A percentile compares a stretch with the other conserved stretches of the same genome.
phyloP scores from a whole-genome alignment of 2,888 invertebrate species.

The Ceratothoa steindachneri region DNA sequence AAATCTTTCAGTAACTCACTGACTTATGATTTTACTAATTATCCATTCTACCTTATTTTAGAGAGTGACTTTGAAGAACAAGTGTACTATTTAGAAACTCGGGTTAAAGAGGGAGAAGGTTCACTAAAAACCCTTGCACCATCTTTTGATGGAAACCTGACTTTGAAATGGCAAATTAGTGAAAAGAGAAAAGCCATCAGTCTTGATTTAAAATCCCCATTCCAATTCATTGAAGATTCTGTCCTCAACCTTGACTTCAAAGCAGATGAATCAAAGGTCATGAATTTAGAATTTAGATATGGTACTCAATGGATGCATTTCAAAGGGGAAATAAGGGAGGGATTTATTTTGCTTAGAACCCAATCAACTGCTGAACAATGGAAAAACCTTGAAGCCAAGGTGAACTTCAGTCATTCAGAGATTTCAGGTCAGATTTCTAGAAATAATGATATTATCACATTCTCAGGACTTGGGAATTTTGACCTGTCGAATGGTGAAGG shows the following conservation, averaged over 20 bases:
- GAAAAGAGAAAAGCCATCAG: not conserved
- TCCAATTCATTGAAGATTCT: not conserved
- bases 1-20: not conserved
- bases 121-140: not conserved
- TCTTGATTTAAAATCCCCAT: not conserved
- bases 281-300: not conserved
- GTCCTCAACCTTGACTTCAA: not conserved
- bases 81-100: not conserved
- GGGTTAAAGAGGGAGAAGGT: not conserved
- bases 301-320: not conserved
- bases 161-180: not conserved
- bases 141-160: not conserved
- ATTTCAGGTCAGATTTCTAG: not conserved
- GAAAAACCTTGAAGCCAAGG: not conserved
- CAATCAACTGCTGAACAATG: not conserved
- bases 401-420: not conserved
- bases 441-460: not conserved
- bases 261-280: not conserved
- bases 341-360: not conserved
- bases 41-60: not conserved
- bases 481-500: not conserved
- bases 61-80: not conserved
- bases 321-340: not conserved
- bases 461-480: not conserved
- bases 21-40: not conserved